A percentile compares a stretch with the other conserved stretches of the same genome.
These are phyloP conservation scores for Ailurus styani DNA, from an alignment of 2,113 vertebrate genomes.

Conservation along the genomic window DNA sequence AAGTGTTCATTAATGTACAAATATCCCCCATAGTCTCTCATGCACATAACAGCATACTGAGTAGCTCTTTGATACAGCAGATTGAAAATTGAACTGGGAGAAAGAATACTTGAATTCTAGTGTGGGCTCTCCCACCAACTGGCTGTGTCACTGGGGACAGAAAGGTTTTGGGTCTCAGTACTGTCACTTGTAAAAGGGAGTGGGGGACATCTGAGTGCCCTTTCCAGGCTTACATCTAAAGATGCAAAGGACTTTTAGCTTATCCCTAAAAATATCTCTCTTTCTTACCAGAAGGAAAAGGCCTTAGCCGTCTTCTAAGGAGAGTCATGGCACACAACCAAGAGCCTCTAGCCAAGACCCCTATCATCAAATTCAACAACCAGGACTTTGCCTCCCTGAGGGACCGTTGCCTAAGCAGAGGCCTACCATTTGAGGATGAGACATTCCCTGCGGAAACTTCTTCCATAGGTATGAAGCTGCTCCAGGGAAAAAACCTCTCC, in stretches of 20 bases:
- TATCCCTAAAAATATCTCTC: background rate
- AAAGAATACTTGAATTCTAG: background rate
- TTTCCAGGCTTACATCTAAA: background rate
- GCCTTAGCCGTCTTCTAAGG: background rate
- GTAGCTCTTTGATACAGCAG: background rate
- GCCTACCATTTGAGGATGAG: slow-evolving; percentile 78
- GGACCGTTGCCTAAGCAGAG: slow-evolving; percentile 67
- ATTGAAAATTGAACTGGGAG: background rate
- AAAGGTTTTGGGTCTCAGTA: background rate
- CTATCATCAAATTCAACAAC: slow-evolving; percentile 56
- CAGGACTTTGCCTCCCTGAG: slow-evolving; percentile 78
- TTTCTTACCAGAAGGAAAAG: slow-evolving; percentile 38
- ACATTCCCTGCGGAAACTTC: slow-evolving; percentile 71
- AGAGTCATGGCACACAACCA: slow-evolving; percentile 22
- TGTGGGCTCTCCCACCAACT: background rate
- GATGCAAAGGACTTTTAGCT: background rate
- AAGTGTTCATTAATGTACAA: background rate
- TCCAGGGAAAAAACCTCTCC: slow-evolving; percentile 7
- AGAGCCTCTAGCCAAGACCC: slow-evolving; percentile 22
- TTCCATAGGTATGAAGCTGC: slow-evolving; percentile 75
- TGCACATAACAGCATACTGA: background rate
- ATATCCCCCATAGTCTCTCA: background rate
- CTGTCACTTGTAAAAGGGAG: background rate
- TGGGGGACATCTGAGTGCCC: background rate
- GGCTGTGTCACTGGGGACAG: background rate